Conservation (phyloP, 2,113 vertebrate species). For the Sinocyclocheilus rhinocerous region DNA sequence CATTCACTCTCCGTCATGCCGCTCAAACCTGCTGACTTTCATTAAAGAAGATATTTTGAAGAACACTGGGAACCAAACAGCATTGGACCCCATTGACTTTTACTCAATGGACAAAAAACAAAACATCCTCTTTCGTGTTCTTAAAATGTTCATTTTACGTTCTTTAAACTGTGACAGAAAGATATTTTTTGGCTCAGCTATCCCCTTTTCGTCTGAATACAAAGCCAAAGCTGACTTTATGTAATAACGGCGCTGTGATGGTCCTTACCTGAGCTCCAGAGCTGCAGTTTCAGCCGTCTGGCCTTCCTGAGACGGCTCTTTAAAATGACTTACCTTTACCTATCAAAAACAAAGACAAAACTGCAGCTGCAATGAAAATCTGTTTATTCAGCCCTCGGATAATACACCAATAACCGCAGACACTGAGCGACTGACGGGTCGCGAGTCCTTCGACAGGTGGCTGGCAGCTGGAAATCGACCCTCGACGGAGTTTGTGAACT, state of each 20-base stretch:
- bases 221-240: background rate
- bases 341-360: background rate
- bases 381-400: no score
- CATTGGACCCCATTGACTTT: no score
- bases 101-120: no score
- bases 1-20: no score
- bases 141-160: no score
- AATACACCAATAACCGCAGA: no score
- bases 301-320: background rate
- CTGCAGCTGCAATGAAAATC: no score
- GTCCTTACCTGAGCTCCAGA: background rate
- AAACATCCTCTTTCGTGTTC: no score
- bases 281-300: background rate
- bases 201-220: no score
- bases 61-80: background rate
- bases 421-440: background rate
- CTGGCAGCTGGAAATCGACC: conserved; percentile 71
- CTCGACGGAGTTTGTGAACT: background rate
- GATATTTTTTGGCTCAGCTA: no score
- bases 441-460: conserved; percentile 63
- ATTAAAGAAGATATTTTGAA: background rate
- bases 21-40: background rate
- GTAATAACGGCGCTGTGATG: background rate
- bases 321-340: background rate
- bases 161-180: no score